Evolutionary conservation across 1,140 invertebrate species (phyloP).

Genomic region (silkworm (Bombyx mori)): DNA sequence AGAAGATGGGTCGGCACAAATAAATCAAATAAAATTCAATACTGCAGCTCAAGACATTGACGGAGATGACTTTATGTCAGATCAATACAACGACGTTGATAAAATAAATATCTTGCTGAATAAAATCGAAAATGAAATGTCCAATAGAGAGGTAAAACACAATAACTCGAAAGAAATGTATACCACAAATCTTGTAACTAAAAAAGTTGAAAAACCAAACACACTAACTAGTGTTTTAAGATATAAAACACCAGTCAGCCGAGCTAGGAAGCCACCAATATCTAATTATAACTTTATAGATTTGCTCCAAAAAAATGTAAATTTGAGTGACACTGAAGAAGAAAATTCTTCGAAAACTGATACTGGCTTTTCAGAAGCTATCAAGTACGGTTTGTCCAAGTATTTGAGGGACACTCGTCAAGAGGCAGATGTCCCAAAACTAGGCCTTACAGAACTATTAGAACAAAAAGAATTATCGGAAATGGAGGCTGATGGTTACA

Average conservation of each 20-base stretch:
- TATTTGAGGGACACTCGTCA: constrained; percentile 22
- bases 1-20: not conserved
- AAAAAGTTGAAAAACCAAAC: constrained; percentile 4
- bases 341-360: constrained; percentile 12
- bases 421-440: no score
- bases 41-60: not conserved
- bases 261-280: no score
- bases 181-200: not conserved
- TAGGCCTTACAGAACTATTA: no score
- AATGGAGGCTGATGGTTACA: no score
- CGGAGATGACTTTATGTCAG: not conserved
- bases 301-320: constrained; percentile 28
- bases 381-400: constrained; percentile 32
- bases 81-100: constrained; percentile 27
- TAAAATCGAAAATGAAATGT: constrained; percentile 52
- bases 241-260: not conserved
- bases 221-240: constrained; percentile 1
- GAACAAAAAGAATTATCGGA: no score
- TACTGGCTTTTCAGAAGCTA: constrained; percentile 33
- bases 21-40: not conserved
- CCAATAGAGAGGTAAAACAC: not conserved
- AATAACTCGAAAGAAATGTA: not conserved
- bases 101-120: constrained; percentile 38
- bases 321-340: constrained; percentile 14
- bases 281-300: constrained; percentile 44